Percentiles rank a stretch among this genome's conserved stretches.
Evolutionary conservation across 2,113 vertebrate genomes (phyloP).

Genomic region (Oceanites oceanicus): DNA sequence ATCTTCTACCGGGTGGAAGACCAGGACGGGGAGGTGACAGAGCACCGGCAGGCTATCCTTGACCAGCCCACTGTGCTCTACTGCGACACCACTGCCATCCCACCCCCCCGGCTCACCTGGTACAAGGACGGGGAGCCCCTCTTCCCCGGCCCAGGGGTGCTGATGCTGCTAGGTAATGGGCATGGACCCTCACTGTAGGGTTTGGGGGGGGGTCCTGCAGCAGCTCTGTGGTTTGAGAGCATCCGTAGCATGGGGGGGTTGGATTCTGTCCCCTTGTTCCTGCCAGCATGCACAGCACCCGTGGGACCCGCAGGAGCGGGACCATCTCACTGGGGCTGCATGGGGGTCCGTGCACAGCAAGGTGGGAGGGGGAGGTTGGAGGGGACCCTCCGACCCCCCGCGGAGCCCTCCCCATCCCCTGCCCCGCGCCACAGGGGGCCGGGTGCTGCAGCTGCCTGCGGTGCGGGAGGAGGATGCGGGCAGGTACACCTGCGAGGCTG

Average conservation of each 20-base stretch:
- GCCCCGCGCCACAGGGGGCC: slow-evolving; percentile 76
- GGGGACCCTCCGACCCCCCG: rapidly evolving
- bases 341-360: rapidly evolving
- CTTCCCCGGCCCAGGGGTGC: slow-evolving; percentile 56
- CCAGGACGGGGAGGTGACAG: slow-evolving; percentile 67
- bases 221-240: background rate
- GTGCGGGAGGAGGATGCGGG: slow-evolving; percentile 80
- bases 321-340: rapidly evolving
- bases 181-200: background rate
- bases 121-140: slow-evolving; percentile 81
- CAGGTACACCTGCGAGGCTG: slow-evolving; percentile 84
- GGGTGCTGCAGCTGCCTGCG: slow-evolving; percentile 82
- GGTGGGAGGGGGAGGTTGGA: background rate
- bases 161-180: slow-evolving; percentile 82
- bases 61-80: slow-evolving; percentile 79
- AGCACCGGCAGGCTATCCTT: slow-evolving; percentile 80
- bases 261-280: background rate
- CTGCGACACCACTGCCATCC: slow-evolving; percentile 84
- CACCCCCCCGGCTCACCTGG: slow-evolving; percentile 84
- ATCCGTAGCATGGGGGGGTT: rapidly evolving
- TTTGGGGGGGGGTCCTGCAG: background rate
- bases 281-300: rapidly evolving
- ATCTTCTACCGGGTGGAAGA: slow-evolving; percentile 69
- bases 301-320: background rate
- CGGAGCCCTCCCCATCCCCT: background rate